Evolutionary conservation across 2,113 vertebrate species (phyloP).

Genomic region (Dryoscopus gambensis): DNA sequence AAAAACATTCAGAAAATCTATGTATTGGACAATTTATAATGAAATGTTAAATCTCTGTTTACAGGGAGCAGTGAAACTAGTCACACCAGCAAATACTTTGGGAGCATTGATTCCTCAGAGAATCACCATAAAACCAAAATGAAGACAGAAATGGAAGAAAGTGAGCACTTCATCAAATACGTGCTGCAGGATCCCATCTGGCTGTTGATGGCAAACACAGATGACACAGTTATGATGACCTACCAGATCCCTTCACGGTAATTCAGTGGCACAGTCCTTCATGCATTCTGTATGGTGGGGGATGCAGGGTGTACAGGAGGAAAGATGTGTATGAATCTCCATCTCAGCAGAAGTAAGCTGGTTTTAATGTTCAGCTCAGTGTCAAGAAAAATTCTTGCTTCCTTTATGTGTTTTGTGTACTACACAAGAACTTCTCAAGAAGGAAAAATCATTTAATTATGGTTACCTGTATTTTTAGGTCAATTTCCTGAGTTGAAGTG

Average conservation of each 20-base stretch:
- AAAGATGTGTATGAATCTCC: background rate
- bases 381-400: background rate
- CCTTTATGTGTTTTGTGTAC: background rate
- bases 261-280: background rate
- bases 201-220: slow-evolving; percentile 84
- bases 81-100: slow-evolving; percentile 90
- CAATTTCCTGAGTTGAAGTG: background rate
- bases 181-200: slow-evolving; percentile 89
- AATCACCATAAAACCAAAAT: slow-evolving; percentile 72
- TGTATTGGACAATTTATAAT: background rate
- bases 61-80: slow-evolving; percentile 83
- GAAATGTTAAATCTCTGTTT: background rate
- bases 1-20: background rate
- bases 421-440: background rate
- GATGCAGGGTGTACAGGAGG: background rate
- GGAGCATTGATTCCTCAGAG: slow-evolving; percentile 87
- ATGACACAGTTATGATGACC: slow-evolving; percentile 88
- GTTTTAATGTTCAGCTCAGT: background rate
- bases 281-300: background rate
- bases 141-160: slow-evolving; percentile 44
- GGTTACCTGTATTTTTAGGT: background rate
- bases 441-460: background rate
- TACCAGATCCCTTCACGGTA: slow-evolving; percentile 91
- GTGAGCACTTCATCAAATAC: slow-evolving; percentile 72
- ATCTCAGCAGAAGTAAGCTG: background rate